Evolutionary conservation across 2,888 invertebrate species (phyloP), one percentile per base, ranked within the genome.

Genomic region (Stenotaenia linearis): DNA sequence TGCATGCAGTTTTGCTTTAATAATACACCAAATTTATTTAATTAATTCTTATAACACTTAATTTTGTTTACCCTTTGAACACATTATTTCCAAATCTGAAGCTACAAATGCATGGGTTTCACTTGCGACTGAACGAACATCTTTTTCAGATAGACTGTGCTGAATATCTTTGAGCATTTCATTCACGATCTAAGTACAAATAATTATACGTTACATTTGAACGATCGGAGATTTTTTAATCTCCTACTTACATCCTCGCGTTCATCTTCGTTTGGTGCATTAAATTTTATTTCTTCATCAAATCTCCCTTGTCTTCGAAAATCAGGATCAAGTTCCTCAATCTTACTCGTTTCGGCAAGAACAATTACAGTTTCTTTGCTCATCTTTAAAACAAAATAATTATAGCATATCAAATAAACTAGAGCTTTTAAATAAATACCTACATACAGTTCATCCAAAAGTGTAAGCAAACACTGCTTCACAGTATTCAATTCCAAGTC

Each of bases 91-190:
- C 77, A 97, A 87, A 89, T 97, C 97, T 0, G 94, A 93, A 6
- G 94, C 96, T 0, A 97, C 96, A 88, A 92, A 97, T 0, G 96
- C 96, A 86, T 97, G 96, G 6, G 95, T 92, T 74, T 90, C 87
- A 81, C 90, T 89, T 0, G 95, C 90, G 79, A 96, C 89, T 0
- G 80, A 86, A 81, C 89, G 87, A 9, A 94, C 85, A 30, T 92
- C 90, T 7, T 88, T 85, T 0, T 87, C 84, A 4, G 85, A 87
- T 28, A 95, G 84, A 80, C 86, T 86, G 83, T 91, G 90, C 0
- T 6, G 18, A 45, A 9, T 45, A 5, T 45, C n/a, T 45, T n/a
- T 45, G 5, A 45, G 45, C 18, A 45, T n/a, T 9, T 5, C 18
- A n/a, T 12, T n/a, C 6, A 45, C 15, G 1, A 45, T 45, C 45